phyloP scores from a whole-genome alignment of 1,140 invertebrate genomes.

The Oncopeltus fasciatus region DNA sequence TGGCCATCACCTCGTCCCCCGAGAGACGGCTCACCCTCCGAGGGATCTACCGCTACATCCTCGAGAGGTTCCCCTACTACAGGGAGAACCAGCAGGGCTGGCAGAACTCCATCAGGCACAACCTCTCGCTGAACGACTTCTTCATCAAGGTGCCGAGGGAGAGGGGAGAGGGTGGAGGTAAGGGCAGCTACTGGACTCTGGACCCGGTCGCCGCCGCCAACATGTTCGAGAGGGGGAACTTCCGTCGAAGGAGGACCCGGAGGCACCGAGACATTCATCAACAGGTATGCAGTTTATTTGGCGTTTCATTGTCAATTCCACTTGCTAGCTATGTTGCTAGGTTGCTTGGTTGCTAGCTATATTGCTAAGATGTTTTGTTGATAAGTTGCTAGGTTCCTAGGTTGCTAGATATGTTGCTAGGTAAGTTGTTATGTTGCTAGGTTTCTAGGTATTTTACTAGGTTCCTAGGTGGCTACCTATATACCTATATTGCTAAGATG shows the following conservation, averaged over 20 bases:
- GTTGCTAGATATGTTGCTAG: too few relatives aligned
- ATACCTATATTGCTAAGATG: too few relatives aligned
- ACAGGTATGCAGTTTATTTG: neutral
- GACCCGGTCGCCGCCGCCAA: slow-evolving; percentile 86
- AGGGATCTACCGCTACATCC: slow-evolving; percentile 92
- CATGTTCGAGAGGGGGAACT: slow-evolving; percentile 91
- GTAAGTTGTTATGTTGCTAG: too few relatives aligned
- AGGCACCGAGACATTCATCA: slow-evolving; percentile 16
- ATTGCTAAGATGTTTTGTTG: too few relatives aligned
- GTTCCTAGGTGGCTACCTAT: too few relatives aligned
- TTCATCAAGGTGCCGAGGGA: slow-evolving; percentile 88
- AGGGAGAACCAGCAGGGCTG: slow-evolving; percentile 92
- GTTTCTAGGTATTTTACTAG: too few relatives aligned
- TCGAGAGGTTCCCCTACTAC: slow-evolving; percentile 95
- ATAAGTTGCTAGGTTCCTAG: too few relatives aligned
- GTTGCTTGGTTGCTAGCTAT: too few relatives aligned
- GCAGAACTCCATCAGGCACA: slow-evolving; percentile 94
- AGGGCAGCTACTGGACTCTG: slow-evolving; percentile 94
- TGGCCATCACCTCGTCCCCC: slow-evolving; percentile 89
- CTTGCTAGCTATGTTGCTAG: too few relatives aligned
- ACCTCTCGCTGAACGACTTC: slow-evolving; percentile 94
- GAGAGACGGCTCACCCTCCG: slow-evolving; percentile 92
- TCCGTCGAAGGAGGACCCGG: slow-evolving; percentile 23
- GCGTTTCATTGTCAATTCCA: too few relatives aligned
- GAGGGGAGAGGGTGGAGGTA: slow-evolving; percentile 75